These are phyloP conservation scores for Cataglyphis albicans DNA, from an alignment of 2,888 invertebrate genomes.

Conservation along the genomic window DNA sequence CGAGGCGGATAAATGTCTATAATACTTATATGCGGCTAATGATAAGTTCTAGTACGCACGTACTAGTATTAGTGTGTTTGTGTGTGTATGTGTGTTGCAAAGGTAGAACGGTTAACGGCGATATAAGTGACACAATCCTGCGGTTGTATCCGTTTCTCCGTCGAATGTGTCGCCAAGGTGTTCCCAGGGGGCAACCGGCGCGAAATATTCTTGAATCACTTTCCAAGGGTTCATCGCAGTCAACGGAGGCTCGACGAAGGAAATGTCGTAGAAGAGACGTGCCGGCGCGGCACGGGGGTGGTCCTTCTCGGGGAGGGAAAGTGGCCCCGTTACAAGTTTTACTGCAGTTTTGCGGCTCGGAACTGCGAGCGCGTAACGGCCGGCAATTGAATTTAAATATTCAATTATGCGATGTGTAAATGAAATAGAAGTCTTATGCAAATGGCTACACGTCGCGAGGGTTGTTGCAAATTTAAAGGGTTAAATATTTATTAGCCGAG, in stretches of 20 bases:
- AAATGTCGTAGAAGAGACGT: slow-evolving; percentile 61
- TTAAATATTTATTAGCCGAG: slow-evolving; percentile 86
- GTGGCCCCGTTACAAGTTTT: slow-evolving; percentile 86
- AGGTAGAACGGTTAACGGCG: slow-evolving; percentile 17
- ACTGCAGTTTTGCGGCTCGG: slow-evolving; percentile 86
- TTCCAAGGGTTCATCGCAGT: slow-evolving; percentile 76
- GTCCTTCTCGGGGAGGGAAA: slow-evolving; percentile 80
- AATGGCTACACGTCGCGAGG: slow-evolving; percentile 86
- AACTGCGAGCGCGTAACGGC: slow-evolving; percentile 85
- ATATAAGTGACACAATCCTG: slow-evolving; percentile 39
- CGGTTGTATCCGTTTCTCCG: slow-evolving; percentile 12
- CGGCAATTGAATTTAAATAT: slow-evolving; percentile 87
- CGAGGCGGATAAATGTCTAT: slow-evolving; percentile 32
- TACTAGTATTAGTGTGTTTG: background rate
- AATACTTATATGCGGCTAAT: slow-evolving; percentile 28
- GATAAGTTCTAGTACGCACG: slow-evolving; percentile 8
- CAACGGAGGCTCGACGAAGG: slow-evolving; percentile 60
- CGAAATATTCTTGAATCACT: slow-evolving; percentile 79
- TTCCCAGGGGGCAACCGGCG: slow-evolving; percentile 63
- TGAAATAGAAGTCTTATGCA: slow-evolving; percentile 88
- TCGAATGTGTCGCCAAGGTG: slow-evolving; percentile 60
- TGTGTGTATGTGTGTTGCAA: background rate
- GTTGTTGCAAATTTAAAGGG: slow-evolving; percentile 86
- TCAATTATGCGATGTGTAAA: slow-evolving; percentile 87
- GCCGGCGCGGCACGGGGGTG: slow-evolving; percentile 63